These are phyloP conservation scores for Iphiclides podalirius DNA, from an alignment of 2,888 invertebrate genomes.

Conservation along the genomic window DNA sequence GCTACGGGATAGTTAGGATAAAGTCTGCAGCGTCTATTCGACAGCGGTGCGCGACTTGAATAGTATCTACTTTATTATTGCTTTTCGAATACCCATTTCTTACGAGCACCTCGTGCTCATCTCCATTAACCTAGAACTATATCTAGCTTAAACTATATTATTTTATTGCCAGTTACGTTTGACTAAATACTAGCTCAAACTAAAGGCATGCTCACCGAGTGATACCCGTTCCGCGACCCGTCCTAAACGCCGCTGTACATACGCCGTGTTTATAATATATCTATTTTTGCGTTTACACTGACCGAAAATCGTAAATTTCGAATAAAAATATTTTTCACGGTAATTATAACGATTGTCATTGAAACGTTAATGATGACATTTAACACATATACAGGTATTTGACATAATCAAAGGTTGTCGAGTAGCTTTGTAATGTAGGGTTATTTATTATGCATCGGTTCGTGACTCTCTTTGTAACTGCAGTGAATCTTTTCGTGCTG, in stretches of 20 bases:
- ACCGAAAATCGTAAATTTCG: too few species aligned
- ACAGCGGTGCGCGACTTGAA: conserved; percentile 71
- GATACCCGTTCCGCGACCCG: conserved; percentile 46
- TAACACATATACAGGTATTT: too few species aligned
- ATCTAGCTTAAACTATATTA: conserved; percentile 63
- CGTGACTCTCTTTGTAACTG: conserved; percentile 9
- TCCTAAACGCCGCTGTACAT: conserved; percentile 46
- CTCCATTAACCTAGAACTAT: conserved; percentile 51
- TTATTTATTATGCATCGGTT: conserved; percentile 15
- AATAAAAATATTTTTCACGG: too few species aligned
- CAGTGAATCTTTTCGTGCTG: neutral
- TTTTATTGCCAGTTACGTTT: conserved; percentile 73
- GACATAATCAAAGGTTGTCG: too few species aligned
- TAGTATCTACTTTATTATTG: conserved; percentile 77
- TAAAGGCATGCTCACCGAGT: conserved; percentile 65
- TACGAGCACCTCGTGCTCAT: conserved; percentile 74
- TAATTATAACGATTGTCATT: too few species aligned
- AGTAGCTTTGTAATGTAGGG: conserved; percentile 6
- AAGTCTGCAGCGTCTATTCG: conserved; percentile 61
- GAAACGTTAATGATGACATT: too few species aligned
- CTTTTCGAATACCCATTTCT: conserved; percentile 80
- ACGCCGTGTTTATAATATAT: conserved; percentile 21
- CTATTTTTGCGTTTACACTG: too few species aligned
- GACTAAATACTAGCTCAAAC: conserved; percentile 63
- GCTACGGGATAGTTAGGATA: conserved; percentile 44